Evolutionary conservation across 1,140 invertebrate species (phyloP).

Genomic region (Ooceraea biroi): DNA sequence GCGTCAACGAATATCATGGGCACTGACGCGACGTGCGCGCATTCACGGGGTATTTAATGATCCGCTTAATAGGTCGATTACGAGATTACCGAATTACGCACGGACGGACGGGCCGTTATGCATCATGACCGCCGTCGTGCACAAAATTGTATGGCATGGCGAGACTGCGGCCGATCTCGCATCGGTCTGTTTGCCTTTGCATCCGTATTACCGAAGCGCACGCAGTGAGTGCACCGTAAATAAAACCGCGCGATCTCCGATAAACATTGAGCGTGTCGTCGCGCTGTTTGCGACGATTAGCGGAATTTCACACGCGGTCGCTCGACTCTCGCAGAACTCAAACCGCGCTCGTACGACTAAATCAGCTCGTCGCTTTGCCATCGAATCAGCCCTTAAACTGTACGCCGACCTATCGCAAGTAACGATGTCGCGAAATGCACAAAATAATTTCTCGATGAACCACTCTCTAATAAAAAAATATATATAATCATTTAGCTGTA

Average conservation of each 20-base stretch:
- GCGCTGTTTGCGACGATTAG: conserved; percentile 2
- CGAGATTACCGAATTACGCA: conserved; percentile 62
- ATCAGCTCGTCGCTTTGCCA: no score
- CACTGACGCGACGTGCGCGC: not conserved
- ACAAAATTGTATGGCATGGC: conserved; percentile 49
- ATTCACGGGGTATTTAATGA: conserved; percentile 70
- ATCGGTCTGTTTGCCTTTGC: conserved; percentile 43
- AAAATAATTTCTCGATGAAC: no score
- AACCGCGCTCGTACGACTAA: not conserved
- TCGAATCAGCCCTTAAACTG: no score
- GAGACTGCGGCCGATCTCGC: not conserved
- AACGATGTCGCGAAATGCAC: no score
- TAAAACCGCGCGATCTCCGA: conserved; percentile 9
- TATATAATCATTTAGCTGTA: no score
- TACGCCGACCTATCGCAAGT: no score
- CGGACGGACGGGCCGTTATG: conserved; percentile 30
- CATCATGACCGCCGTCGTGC: conserved; percentile 10
- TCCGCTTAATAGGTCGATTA: conserved; percentile 68
- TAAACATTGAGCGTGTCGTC: conserved; percentile 29
- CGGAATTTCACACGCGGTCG: not conserved
- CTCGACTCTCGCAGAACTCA: conserved; percentile 1
- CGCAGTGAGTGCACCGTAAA: conserved; percentile 7
- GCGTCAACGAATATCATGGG: not conserved
- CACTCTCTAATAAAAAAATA: no score
- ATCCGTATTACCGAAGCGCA: conserved; percentile 24